Evolutionary conservation across 2,888 invertebrate genomes (phyloP).

Genomic region (Eilema sororculum): DNA sequence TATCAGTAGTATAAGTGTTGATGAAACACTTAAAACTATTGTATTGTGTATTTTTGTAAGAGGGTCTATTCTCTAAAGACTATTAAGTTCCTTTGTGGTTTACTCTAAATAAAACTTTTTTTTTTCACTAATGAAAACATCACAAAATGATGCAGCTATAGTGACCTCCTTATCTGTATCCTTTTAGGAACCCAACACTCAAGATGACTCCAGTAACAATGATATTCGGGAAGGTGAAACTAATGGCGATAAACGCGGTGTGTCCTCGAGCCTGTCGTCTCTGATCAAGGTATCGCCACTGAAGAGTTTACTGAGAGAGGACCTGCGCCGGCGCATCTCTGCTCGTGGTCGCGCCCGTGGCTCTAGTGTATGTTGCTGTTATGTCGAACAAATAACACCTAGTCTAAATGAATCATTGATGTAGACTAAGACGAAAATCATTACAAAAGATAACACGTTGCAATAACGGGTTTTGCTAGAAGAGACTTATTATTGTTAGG

Average conservation of each 20-base stretch:
- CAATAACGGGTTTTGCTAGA: not conserved
- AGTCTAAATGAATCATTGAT: slow-evolving; percentile 11
- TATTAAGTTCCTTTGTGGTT: too few relatives aligned
- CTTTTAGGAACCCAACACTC: slow-evolving; percentile 71
- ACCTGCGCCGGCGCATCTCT: slow-evolving; percentile 93
- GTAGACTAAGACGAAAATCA: slow-evolving; percentile 1
- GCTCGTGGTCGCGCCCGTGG: slow-evolving; percentile 89
- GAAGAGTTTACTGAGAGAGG: slow-evolving; percentile 94
- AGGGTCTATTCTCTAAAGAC: too few relatives aligned
- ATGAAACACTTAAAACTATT: too few relatives aligned
- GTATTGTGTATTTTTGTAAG: too few relatives aligned
- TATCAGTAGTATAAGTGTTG: not conserved
- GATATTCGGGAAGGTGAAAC: slow-evolving; percentile 72
- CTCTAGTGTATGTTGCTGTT: slow-evolving; percentile 71
- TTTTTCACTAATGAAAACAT: not conserved
- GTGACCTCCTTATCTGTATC: not conserved
- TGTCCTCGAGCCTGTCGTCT: slow-evolving; percentile 91
- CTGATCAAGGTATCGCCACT: slow-evolving; percentile 94
- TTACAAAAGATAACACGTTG: not conserved
- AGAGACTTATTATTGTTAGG: not conserved
- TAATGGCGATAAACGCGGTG: slow-evolving; percentile 78
- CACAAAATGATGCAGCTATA: not conserved
- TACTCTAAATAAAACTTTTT: too few relatives aligned
- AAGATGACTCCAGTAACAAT: slow-evolving; percentile 68
- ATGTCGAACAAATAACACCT: slow-evolving; percentile 42